These are phyloP conservation scores for Melinaea marsaeus DNA, from an alignment of 2,888 invertebrate species.

Conservation along the genomic window DNA sequence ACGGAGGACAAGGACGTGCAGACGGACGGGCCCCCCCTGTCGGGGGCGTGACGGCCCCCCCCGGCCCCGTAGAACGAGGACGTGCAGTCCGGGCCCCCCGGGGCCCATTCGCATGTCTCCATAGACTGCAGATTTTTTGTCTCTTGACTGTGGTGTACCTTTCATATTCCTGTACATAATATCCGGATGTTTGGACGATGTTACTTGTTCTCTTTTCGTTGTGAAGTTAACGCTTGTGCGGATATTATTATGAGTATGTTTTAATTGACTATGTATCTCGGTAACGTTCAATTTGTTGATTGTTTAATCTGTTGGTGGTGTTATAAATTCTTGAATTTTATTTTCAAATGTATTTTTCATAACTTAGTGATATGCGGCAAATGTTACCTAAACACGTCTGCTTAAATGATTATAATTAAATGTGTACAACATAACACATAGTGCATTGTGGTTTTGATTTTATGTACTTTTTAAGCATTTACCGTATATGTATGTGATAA, in stretches of 20 bases:
- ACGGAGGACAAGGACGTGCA: slow-evolving; percentile 87
- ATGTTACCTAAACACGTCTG: slow-evolving; percentile 4
- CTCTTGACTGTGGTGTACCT: slow-evolving; percentile 63
- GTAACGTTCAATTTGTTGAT: background rate
- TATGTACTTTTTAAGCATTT: background rate
- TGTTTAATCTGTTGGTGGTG: background rate
- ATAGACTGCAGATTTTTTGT: slow-evolving; percentile 50
- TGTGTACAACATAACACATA: background rate
- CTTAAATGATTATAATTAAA: slow-evolving; percentile 4
- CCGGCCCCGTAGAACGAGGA: slow-evolving; percentile 48
- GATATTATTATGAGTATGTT: slow-evolving; percentile 5
- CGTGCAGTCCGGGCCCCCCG: slow-evolving; percentile 31
- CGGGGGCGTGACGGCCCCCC: slow-evolving; percentile 66
- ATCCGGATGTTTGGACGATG: slow-evolving; percentile 38
- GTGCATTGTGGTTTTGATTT: background rate
- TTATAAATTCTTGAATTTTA: background rate
- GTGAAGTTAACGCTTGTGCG: slow-evolving; percentile 5
- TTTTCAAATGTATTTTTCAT: background rate
- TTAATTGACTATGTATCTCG: background rate
- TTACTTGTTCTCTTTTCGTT: slow-evolving; percentile 21
- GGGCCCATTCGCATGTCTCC: slow-evolving; percentile 9
- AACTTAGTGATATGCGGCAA: slow-evolving; percentile 5
- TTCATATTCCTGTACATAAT: slow-evolving; percentile 45
- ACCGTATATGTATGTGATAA: background rate
- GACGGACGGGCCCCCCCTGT: slow-evolving; percentile 78